These are phyloP conservation scores for Hermatobates lingyangjiaoensis DNA, from an alignment of 1,140 invertebrate species.

Conservation along the genomic window DNA sequence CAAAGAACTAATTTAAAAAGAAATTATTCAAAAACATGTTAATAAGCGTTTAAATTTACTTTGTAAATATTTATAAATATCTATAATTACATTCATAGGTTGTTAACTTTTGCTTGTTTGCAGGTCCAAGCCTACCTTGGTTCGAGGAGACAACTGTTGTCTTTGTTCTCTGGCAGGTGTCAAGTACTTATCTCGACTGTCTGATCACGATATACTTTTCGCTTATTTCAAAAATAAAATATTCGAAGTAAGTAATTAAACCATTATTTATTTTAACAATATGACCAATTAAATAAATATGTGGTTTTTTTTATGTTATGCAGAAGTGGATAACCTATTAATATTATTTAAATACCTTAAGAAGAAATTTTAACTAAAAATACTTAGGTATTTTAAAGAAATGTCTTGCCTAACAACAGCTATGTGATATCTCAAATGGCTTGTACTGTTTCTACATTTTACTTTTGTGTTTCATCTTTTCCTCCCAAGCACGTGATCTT, in stretches of 20 bases:
- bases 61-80: neutral
- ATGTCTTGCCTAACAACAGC: too few relatives aligned
- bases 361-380: conserved; percentile 1
- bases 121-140: conserved; percentile 42
- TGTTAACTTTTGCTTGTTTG: conserved; percentile 10
- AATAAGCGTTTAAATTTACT: too few relatives aligned
- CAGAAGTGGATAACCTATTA: conserved; percentile 6
- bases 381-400: too few relatives aligned
- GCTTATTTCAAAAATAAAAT: conserved; percentile 73
- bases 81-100: neutral
- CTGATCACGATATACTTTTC: conserved; percentile 62
- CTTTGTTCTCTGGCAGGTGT: conserved; percentile 71
- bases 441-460: too few relatives aligned
- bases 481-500: too few relatives aligned
- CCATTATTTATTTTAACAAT: conserved; percentile 3
- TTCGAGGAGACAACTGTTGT: conserved; percentile 77
- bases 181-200: conserved; percentile 48
- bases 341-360: conserved; percentile 1
- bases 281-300: neutral
- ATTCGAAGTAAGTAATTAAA: conserved; percentile 42
- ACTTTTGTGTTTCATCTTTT: too few relatives aligned
- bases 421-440: too few relatives aligned
- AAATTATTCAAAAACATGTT: too few relatives aligned
- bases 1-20: too few relatives aligned
- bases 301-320: neutral